Percentiles rank a stretch among this genome's conserved stretches.
Conservation (phyloP, 2,113 vertebrate genomes). For the Gila orcuttii region DNA sequence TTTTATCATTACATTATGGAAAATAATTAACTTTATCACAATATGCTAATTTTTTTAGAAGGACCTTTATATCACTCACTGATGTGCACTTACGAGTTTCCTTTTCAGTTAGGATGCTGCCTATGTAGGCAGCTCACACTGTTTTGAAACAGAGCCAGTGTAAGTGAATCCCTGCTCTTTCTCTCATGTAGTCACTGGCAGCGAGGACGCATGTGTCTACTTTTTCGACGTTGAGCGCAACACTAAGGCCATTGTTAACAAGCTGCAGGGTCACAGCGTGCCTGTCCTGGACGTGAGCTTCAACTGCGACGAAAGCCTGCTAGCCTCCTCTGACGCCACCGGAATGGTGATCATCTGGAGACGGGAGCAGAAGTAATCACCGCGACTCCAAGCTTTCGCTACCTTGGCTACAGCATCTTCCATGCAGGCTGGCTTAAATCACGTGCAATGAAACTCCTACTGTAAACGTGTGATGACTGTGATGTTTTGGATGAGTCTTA, state of each 20-base stretch:
- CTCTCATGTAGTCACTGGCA: constrained; percentile 84
- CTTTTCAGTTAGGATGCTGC: not conserved
- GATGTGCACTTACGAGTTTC: not conserved
- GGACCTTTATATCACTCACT: no score
- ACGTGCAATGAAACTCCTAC: constrained; percentile 46
- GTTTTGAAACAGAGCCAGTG: not conserved
- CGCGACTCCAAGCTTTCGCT: constrained; percentile 50
- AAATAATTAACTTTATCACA: no score
- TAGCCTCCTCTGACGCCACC: constrained; percentile 89
- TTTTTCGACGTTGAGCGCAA: constrained; percentile 94
- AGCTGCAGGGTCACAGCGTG: constrained; percentile 89
- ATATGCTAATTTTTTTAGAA: no score
- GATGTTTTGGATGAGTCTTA: not conserved
- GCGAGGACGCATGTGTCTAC: constrained; percentile 91
- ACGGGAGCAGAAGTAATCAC: constrained; percentile 86
- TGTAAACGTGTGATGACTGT: constrained; percentile 30
- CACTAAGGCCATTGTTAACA: constrained; percentile 92
- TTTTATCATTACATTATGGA: no score
- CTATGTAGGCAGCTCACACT: not conserved
- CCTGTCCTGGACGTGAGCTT: constrained; percentile 92
- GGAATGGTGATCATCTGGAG: constrained; percentile 97
- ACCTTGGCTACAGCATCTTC: constrained; percentile 37
- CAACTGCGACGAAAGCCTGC: constrained; percentile 94
- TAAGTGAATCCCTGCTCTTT: not conserved
- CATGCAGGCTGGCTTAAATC: constrained; percentile 20